Percentiles rank a stretch among this genome's conserved stretches.
phyloP scores from a whole-genome alignment of 2,113 vertebrate genomes.

The Spizaetus ornatus region DNA sequence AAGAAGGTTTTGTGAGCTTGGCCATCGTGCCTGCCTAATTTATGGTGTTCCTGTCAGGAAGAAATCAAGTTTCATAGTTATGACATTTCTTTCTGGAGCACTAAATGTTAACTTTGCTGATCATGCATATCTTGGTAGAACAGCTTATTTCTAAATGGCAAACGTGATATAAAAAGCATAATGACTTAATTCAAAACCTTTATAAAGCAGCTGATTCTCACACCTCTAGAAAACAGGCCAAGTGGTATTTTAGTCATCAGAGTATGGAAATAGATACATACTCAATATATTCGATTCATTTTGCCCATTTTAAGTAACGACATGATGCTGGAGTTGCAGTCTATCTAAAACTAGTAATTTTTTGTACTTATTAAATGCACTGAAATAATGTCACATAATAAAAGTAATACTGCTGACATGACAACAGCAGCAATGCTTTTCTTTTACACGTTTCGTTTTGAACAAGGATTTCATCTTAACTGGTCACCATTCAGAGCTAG shows the following conservation, averaged over 20 bases:
- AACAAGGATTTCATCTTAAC: background rate
- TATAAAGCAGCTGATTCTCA: constrained; percentile 45
- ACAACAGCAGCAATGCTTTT: background rate
- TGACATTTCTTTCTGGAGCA: constrained; percentile 68
- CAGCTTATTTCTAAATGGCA: constrained; percentile 61
- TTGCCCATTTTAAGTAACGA: background rate
- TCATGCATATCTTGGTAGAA: constrained; percentile 39
- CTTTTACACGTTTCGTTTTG: background rate
- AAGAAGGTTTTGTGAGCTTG: constrained; percentile 24
- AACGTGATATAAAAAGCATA: constrained; percentile 50
- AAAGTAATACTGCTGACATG: background rate
- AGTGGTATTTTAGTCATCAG: constrained; percentile 35
- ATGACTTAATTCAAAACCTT: constrained; percentile 56
- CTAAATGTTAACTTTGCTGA: constrained; percentile 68
- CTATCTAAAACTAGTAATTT: background rate
- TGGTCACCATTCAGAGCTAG: background rate
- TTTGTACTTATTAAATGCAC: background rate
- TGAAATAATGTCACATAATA: background rate
- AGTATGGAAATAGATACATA: constrained; percentile 15
- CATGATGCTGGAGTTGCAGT: background rate
- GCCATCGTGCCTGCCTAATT: constrained; percentile 36
- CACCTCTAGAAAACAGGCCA: constrained; percentile 37
- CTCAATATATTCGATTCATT: background rate
- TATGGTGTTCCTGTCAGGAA: constrained; percentile 46
- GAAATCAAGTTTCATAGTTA: constrained; percentile 69